These are phyloP conservation scores for Polylopha cassiicola DNA, from an alignment of 2,888 invertebrate species.

Conservation along the genomic window DNA sequence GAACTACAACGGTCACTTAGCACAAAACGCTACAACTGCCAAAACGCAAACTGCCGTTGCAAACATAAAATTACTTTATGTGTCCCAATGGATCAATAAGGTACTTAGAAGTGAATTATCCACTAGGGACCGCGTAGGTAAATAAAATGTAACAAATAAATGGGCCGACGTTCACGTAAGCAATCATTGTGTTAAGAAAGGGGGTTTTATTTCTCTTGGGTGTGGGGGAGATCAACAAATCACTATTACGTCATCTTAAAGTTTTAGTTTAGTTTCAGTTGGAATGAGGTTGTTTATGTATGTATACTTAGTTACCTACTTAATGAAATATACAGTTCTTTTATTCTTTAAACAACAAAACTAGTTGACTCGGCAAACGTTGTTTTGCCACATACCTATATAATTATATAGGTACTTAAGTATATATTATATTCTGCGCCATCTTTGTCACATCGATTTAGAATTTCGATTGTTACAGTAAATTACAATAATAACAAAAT, in stretches of 20 bases:
- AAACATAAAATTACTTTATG: conserved; percentile 60
- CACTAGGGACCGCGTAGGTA: conserved; percentile 59
- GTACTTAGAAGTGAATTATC: conserved; percentile 73
- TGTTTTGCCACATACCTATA: too few species aligned
- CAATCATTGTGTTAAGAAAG: conserved; percentile 76
- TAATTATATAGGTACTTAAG: too few species aligned
- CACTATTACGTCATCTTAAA: conserved; percentile 50
- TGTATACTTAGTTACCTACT: conserved; percentile 5
- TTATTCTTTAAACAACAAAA: too few species aligned
- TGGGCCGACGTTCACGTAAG: conserved; percentile 70
- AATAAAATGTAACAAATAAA: conserved; percentile 72
- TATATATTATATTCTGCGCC: too few species aligned
- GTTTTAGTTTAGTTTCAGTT: conserved; percentile 13
- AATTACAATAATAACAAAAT: too few species aligned
- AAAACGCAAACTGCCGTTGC: conserved; percentile 22
- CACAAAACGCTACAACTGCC: neutral
- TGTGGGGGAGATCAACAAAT: conserved; percentile 52
- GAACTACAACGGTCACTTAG: conserved; percentile 4
- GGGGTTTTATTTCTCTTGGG: conserved; percentile 66
- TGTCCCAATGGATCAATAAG: conserved; percentile 67
- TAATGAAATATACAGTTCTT: too few species aligned
- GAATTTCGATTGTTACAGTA: too few species aligned
- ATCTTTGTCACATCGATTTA: too few species aligned
- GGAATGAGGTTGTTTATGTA: conserved; percentile 18
- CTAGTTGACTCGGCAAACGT: too few species aligned